Evolutionary conservation across 2,113 vertebrate species (phyloP).

Genomic region (Etheostoma cragini): DNA sequence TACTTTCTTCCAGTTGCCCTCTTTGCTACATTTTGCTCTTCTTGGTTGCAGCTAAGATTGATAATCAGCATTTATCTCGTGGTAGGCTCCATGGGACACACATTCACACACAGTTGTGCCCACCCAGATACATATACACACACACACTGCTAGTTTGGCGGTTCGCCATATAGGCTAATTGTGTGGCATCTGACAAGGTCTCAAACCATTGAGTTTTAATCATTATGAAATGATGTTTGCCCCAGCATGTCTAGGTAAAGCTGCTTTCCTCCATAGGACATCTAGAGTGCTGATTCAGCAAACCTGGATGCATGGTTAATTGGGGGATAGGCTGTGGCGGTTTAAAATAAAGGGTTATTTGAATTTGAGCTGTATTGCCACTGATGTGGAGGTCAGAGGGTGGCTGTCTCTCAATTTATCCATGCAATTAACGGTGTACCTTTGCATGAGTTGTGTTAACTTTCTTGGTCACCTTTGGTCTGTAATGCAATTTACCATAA

Average conservation of each 20-base stretch:
- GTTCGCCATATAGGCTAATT: constrained; percentile 74
- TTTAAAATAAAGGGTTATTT: constrained; percentile 50
- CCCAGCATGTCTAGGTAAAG: constrained; percentile 29
- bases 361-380: constrained; percentile 23
- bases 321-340: constrained; percentile 40
- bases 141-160: constrained; percentile 56
- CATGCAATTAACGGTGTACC: constrained; percentile 49
- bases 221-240: constrained; percentile 71
- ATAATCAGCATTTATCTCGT: constrained; percentile 58
- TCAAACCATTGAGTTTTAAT: constrained; percentile 73
- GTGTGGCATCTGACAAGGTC: constrained; percentile 74
- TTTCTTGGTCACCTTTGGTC: constrained; percentile 17
- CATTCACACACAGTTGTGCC: constrained; percentile 20
- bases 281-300: constrained; percentile 62
- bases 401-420: constrained; percentile 27
- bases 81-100: constrained; percentile 28
- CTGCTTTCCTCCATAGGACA: constrained; percentile 36
- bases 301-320: constrained; percentile 47
- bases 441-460: constrained; percentile 14
- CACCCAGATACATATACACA: constrained; percentile 15
- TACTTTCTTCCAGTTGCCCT: background rate
- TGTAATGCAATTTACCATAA: constrained; percentile 49
- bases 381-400: constrained; percentile 47
- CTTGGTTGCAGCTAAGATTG: constrained; percentile 37
- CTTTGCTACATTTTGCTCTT: background rate